phyloP scores from a whole-genome alignment of 2,888 invertebrate genomes.

The Oscheius myriophilus region DNA sequence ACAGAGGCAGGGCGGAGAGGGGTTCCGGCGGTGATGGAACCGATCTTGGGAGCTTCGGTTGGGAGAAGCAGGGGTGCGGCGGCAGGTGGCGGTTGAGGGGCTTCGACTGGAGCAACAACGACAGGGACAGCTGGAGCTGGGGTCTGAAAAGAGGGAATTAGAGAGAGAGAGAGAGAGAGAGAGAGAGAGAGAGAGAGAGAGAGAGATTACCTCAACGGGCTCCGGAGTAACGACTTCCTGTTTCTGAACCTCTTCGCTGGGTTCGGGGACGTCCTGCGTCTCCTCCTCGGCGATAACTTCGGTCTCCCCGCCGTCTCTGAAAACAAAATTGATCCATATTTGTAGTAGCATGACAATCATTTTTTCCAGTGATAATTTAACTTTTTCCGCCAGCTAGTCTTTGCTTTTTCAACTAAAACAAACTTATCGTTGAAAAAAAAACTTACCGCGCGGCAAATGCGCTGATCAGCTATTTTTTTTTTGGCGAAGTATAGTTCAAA shows the following conservation, averaged over 20 bases:
- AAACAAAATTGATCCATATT: not conserved
- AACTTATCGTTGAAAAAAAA: too few species aligned
- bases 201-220: constrained; percentile 4
- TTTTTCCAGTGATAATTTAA: too few species aligned
- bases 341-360: too few species aligned
- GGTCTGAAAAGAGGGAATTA: constrained; percentile 1
- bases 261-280: constrained; percentile 24
- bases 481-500: too few species aligned
- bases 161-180: too few species aligned
- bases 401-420: too few species aligned
- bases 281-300: constrained; percentile 22
- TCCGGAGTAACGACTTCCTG: constrained; percentile 2
- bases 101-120: not conserved
- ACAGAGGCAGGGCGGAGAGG: constrained; percentile 30
- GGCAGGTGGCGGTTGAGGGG: not conserved
- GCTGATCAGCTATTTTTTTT: too few species aligned
- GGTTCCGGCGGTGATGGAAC: constrained; percentile 30
- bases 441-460: too few species aligned
- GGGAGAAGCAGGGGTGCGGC: not conserved
- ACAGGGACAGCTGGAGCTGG: constrained; percentile 6
- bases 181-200: not conserved
- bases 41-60: constrained; percentile 8
- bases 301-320: constrained; percentile 13
- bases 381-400: too few species aligned
- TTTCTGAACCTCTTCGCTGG: not conserved